These are phyloP conservation scores for Gari tellinella DNA, from an alignment of 2,888 invertebrate species.

Conservation along the genomic window DNA sequence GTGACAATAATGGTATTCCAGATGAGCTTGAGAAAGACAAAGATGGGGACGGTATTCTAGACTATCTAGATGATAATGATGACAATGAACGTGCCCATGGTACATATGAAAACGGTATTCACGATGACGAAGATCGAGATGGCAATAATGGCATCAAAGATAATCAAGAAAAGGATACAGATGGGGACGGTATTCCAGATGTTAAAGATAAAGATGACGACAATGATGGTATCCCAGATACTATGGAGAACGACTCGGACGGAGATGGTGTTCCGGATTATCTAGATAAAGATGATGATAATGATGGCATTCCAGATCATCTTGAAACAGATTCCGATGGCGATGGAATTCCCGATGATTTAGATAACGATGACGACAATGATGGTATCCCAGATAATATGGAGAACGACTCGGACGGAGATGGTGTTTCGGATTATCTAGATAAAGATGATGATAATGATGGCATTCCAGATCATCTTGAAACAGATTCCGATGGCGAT, in stretches of 20 bases:
- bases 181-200: constrained; percentile 78
- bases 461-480: constrained; percentile 65
- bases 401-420: constrained; percentile 75
- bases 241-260: constrained; percentile 77
- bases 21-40: constrained; percentile 66
- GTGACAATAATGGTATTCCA: constrained; percentile 77
- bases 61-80: constrained; percentile 61
- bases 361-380: constrained; percentile 70
- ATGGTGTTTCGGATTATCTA: constrained; percentile 75
- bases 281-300: constrained; percentile 74
- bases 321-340: constrained; percentile 75
- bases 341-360: constrained; percentile 63
- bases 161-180: constrained; percentile 73
- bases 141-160: constrained; percentile 78
- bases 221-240: constrained; percentile 72
- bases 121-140: constrained; percentile 77
- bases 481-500: constrained; percentile 65
- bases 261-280: constrained; percentile 79
- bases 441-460: constrained; percentile 75
- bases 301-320: constrained; percentile 68
- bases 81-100: constrained; percentile 79
- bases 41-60: constrained; percentile 73
- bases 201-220: constrained; percentile 71
- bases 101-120: constrained; percentile 77
- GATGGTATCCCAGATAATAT: constrained; percentile 75